Percentiles rank a stretch among this genome's conserved stretches.
Conservation (phyloP, 2,113 vertebrate genomes). For the Glaucomys volans region DNA sequence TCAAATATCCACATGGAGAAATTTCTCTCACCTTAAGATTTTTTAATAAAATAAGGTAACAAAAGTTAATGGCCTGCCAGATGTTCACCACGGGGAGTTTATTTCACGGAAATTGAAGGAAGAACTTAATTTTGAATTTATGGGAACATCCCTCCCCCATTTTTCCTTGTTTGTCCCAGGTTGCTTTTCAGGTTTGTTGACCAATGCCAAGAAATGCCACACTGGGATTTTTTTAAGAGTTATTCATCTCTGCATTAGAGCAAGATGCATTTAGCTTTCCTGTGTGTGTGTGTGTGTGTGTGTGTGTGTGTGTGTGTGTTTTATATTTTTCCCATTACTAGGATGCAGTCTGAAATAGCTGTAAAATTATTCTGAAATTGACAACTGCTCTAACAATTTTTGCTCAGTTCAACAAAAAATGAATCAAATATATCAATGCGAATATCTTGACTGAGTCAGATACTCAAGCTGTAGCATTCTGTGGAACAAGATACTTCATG, state of each 20-base stretch:
- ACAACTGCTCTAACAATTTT: conserved; percentile 51
- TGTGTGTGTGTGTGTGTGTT: background rate
- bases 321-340: background rate
- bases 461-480: background rate
- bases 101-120: conserved; percentile 75
- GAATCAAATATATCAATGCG: conserved; percentile 9
- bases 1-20: conserved; percentile 31
- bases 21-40: conserved; percentile 62
- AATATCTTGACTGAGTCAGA: conserved; percentile 41
- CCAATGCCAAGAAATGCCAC: conserved; percentile 55
- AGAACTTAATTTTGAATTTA: conserved; percentile 84
- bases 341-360: background rate
- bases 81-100: conserved; percentile 70
- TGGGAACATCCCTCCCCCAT: conserved; percentile 39
- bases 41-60: conserved; percentile 79
- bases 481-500: background rate
- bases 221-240: background rate
- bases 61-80: conserved; percentile 72
- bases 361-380: conserved; percentile 46
- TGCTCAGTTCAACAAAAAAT: conserved; percentile 35
- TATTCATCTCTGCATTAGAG: conserved; percentile 69
- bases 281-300: background rate
- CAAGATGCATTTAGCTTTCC: conserved; percentile 61
- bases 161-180: conserved; percentile 63
- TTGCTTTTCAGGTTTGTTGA: conserved; percentile 54